These are phyloP conservation scores for Morone saxatilis DNA, from an alignment of 2,113 vertebrate genomes.

Conservation along the genomic window DNA sequence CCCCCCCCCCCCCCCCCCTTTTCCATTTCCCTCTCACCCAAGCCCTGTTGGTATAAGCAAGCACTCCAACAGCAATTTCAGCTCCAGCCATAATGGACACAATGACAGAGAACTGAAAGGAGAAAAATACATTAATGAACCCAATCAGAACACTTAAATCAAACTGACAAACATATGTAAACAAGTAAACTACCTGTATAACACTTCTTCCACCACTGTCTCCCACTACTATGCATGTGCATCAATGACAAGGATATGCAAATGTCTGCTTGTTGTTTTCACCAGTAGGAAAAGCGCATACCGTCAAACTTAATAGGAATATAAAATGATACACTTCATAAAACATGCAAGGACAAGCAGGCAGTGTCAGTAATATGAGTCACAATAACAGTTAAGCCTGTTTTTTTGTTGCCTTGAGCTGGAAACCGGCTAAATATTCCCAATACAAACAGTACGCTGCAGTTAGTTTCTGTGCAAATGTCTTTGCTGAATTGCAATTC, in stretches of 20 bases:
- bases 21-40: slow-evolving; percentile 54
- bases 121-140: neutral
- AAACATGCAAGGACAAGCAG: neutral
- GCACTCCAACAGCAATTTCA: slow-evolving; percentile 40
- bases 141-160: neutral
- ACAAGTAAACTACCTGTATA: neutral
- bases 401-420: neutral
- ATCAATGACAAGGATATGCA: neutral
- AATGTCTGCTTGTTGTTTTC: neutral
- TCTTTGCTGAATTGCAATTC: neutral
- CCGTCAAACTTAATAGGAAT: neutral
- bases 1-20: neutral
- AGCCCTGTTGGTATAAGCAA: slow-evolving; percentile 2
- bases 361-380: neutral
- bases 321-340: neutral
- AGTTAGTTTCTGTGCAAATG: neutral
- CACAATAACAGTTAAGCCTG: neutral
- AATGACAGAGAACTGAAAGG: slow-evolving; percentile 59
- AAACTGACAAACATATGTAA: neutral
- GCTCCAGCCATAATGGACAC: slow-evolving; percentile 35
- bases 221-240: neutral
- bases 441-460: neutral
- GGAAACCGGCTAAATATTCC: neutral
- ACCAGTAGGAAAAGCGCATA: neutral
- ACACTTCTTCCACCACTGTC: neutral